These are phyloP conservation scores for Rapana venosa DNA, from an alignment of 2,888 invertebrate species.

Conservation along the genomic window DNA sequence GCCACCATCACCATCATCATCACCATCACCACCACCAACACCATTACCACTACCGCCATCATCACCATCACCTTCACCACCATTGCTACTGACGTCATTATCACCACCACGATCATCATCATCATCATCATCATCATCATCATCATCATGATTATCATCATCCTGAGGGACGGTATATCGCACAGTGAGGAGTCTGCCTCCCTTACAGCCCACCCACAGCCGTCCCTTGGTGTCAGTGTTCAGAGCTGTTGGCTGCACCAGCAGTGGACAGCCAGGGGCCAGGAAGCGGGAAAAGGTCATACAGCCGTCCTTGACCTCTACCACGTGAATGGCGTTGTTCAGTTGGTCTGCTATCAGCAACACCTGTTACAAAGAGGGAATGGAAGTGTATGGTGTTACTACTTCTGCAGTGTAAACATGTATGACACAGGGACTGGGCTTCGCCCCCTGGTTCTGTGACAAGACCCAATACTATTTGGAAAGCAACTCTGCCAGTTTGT, in stretches of 20 bases:
- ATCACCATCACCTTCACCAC: background rate
- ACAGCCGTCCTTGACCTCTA: background rate
- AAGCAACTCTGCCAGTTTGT: too few species aligned
- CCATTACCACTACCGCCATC: background rate
- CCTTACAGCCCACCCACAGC: background rate
- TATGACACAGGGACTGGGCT: too few species aligned
- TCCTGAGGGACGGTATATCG: background rate
- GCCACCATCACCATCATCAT: too few species aligned
- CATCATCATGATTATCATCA: background rate
- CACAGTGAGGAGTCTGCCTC: background rate
- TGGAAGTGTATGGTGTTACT: too few species aligned
- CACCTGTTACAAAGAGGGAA: too few species aligned
- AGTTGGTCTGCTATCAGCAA: background rate
- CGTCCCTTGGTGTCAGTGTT: background rate
- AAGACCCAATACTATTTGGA: too few species aligned
- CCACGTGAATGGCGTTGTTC: background rate
- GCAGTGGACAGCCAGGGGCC: background rate
- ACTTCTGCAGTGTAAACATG: too few species aligned
- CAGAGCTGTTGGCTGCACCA: conserved; percentile 11
- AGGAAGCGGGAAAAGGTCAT: background rate
- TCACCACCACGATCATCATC: background rate
- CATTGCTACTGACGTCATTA: background rate
- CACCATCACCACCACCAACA: too few species aligned
- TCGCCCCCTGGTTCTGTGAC: too few species aligned
- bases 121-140: background rate